A percentile compares a stretch with the other conserved stretches of the same genome.
phyloP scores from a whole-genome alignment of 2,888 invertebrate genomes.

The Xanthia icteritia region DNA sequence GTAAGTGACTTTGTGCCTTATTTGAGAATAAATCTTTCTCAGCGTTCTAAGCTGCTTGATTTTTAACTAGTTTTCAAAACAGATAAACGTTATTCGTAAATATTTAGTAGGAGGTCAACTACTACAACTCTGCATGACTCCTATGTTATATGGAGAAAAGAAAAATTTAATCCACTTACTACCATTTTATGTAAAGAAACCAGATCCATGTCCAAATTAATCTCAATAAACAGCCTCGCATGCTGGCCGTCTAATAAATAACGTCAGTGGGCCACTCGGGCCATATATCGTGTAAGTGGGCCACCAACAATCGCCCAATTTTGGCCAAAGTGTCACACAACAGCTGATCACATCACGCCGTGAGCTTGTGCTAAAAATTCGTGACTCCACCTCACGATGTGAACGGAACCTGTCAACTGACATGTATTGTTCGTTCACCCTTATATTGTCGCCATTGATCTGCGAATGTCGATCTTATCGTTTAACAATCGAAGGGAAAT shows the following conservation, averaged over 20 bases:
- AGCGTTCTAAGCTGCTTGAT: background rate
- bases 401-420: slow-evolving; percentile 64
- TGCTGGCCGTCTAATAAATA: slow-evolving; percentile 55
- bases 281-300: slow-evolving; percentile 61
- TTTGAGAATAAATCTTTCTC: too few species aligned
- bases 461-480: slow-evolving; percentile 61
- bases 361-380: slow-evolving; percentile 69
- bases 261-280: slow-evolving; percentile 50
- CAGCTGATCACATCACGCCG: slow-evolving; percentile 58
- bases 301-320: slow-evolving; percentile 60
- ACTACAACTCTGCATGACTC: slow-evolving; percentile 6
- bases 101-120: background rate
- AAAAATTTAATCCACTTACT: slow-evolving; percentile 34
- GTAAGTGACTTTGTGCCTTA: too few species aligned
- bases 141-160: background rate
- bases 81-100: background rate
- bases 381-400: slow-evolving; percentile 79
- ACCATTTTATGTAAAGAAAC: slow-evolving; percentile 35
- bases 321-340: slow-evolving; percentile 57
- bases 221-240: slow-evolving; percentile 46
- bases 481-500: slow-evolving; percentile 46
- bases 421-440: slow-evolving; percentile 64
- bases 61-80: background rate
- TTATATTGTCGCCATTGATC: slow-evolving; percentile 56
- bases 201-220: slow-evolving; percentile 44